These are phyloP conservation scores for Pluvialis apricaria DNA, from an alignment of 2,113 vertebrate genomes.

Conservation along the genomic window DNA sequence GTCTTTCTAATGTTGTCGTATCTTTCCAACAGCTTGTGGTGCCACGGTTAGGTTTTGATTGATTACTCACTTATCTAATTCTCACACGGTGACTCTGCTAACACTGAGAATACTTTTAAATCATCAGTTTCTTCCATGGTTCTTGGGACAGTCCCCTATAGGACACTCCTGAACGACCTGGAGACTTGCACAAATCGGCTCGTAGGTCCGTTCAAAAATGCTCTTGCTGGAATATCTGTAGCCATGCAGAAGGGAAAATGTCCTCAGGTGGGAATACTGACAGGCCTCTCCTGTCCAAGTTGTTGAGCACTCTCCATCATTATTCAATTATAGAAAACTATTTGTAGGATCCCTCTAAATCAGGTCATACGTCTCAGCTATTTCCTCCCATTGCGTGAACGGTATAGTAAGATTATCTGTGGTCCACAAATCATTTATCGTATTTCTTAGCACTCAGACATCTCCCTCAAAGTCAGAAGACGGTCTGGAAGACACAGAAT, in stretches of 20 bases:
- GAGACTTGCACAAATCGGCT: background rate
- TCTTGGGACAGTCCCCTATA: background rate
- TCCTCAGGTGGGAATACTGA: background rate
- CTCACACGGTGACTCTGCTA: constrained; percentile 1
- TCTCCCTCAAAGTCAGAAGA: background rate
- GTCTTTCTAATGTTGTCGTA: background rate
- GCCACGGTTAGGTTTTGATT: constrained; percentile 3
- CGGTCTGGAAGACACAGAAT: background rate
- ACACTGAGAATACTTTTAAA: background rate
- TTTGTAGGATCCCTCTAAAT: background rate
- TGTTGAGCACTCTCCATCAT: background rate
- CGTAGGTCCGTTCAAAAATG: background rate
- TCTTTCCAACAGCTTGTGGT: constrained; percentile 6
- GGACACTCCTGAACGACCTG: background rate
- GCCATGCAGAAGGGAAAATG: background rate
- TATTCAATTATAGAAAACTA: background rate
- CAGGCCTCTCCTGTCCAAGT: background rate
- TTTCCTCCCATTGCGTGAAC: background rate
- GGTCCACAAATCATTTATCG: background rate
- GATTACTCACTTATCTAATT: constrained; percentile 10
- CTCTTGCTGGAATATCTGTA: background rate
- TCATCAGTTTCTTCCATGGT: background rate
- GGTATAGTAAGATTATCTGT: background rate
- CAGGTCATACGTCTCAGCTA: background rate
- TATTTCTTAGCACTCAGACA: background rate